These are phyloP conservation scores for Nyctibius bracteatus DNA, from an alignment of 2,113 vertebrate species.

Conservation along the genomic window DNA sequence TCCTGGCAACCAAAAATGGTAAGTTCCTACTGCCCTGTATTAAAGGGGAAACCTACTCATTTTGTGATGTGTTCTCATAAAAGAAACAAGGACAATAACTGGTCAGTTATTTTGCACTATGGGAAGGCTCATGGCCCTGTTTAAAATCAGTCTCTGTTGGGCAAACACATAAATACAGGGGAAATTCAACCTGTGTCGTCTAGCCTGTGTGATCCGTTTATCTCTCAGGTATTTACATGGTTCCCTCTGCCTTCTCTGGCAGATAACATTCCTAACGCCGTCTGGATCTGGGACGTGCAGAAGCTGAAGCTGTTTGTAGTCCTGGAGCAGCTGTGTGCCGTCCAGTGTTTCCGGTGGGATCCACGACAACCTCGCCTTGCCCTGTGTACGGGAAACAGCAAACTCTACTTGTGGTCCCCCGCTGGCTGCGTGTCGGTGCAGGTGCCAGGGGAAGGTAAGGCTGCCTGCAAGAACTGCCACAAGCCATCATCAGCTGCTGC, in stretches of 20 bases:
- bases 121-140: neutral
- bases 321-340: constrained; percentile 81
- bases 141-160: neutral
- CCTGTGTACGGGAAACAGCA: constrained; percentile 83
- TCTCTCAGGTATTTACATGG: fast-evolving
- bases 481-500: neutral
- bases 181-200: neutral
- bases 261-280: constrained; percentile 85
- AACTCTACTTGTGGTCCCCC: constrained; percentile 89
- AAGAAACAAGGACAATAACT: neutral
- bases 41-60: neutral
- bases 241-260: neutral
- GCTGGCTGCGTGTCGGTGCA: constrained; percentile 85
- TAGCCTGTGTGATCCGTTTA: neutral
- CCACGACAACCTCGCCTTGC: constrained; percentile 84
- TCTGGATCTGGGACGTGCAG: constrained; percentile 94
- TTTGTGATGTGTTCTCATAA: neutral
- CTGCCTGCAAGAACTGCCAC: neutral
- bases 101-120: neutral
- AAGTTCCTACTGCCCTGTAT: neutral
- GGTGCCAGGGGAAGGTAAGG: constrained; percentile 86
- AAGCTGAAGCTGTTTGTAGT: constrained; percentile 82
- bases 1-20: constrained; percentile 93
- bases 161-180: neutral
- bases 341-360: constrained; percentile 91